phyloP scores from a whole-genome alignment of 1,140 invertebrate genomes.

The Eriocheir sinensis region DNA sequence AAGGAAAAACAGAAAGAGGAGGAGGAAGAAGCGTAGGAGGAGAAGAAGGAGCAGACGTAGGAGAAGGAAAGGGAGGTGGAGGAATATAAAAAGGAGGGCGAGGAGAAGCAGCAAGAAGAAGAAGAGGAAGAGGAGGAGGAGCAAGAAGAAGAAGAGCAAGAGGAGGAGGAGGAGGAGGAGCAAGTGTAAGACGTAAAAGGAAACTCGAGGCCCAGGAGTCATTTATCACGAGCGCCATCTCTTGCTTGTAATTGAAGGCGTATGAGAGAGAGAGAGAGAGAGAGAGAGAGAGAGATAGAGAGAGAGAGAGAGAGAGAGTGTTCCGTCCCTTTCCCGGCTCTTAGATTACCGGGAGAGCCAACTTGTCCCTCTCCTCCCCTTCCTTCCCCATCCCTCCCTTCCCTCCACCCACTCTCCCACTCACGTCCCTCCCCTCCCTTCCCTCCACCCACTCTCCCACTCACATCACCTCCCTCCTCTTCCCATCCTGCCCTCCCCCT shows the following conservation, averaged over 20 bases:
- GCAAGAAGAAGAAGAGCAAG: background rate
- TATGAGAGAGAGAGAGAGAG: too few relatives aligned
- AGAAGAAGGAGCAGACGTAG: background rate
- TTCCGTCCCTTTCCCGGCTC: too few relatives aligned
- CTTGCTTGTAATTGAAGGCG: too few relatives aligned
- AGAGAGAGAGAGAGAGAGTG: too few relatives aligned
- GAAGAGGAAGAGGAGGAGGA: background rate
- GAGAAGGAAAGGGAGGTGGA: background rate
- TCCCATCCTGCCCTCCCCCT: background rate
- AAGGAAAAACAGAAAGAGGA: background rate
- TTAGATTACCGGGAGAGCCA: too few relatives aligned
- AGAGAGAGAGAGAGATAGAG: too few relatives aligned
- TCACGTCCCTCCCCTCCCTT: background rate
- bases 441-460: slow-evolving; percentile 27
- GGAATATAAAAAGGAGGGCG: background rate
- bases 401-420: background rate
- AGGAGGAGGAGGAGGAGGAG: slow-evolving; percentile 15
- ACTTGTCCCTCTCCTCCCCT: background rate
- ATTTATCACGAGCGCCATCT: too few relatives aligned
- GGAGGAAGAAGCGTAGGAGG: background rate
- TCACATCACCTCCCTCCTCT: background rate
- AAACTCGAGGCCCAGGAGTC: too few relatives aligned
- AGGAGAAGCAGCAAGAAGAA: background rate
- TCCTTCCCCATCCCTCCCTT: background rate
- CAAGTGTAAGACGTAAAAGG: too few relatives aligned